Evolutionary conservation across 2,888 invertebrate genomes (phyloP).

Genomic region (Drosophila macrothrix): DNA sequence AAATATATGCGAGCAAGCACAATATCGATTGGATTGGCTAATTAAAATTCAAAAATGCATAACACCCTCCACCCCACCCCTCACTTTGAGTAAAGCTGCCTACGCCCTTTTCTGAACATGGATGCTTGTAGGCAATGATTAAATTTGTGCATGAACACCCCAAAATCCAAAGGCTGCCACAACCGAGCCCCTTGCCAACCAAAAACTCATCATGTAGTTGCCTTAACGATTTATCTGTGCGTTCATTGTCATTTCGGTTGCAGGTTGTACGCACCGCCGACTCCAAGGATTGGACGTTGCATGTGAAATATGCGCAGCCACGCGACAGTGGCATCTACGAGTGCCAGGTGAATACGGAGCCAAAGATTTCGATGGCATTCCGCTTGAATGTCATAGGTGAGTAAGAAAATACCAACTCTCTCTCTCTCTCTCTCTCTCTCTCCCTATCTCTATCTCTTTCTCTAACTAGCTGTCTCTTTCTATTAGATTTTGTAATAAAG

Average conservation of each 20-base stretch:
- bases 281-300: conserved; percentile 95
- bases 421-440: no score
- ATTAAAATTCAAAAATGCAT: background rate
- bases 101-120: background rate
- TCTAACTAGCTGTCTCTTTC: background rate
- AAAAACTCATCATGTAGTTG: conserved; percentile 4
- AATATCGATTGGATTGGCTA: background rate
- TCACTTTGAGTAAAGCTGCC: background rate
- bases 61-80: background rate
- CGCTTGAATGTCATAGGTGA: conserved; percentile 93
- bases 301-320: conserved; percentile 94
- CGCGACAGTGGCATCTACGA: conserved; percentile 91
- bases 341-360: conserved; percentile 90
- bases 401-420: conserved; percentile 42
- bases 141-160: conserved; percentile 68
- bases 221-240: conserved; percentile 60
- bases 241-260: conserved; percentile 42
- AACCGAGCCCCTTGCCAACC: background rate
- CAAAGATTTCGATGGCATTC: conserved; percentile 95
- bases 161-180: conserved; percentile 6
- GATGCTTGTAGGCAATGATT: conserved; percentile 70
- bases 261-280: conserved; percentile 87
- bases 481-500: conserved; percentile 19
- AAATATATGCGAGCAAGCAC: background rate
- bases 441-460: no score